Conservation (phyloP, 2,113 vertebrate genomes). For the Cephalopterus ornatus region DNA sequence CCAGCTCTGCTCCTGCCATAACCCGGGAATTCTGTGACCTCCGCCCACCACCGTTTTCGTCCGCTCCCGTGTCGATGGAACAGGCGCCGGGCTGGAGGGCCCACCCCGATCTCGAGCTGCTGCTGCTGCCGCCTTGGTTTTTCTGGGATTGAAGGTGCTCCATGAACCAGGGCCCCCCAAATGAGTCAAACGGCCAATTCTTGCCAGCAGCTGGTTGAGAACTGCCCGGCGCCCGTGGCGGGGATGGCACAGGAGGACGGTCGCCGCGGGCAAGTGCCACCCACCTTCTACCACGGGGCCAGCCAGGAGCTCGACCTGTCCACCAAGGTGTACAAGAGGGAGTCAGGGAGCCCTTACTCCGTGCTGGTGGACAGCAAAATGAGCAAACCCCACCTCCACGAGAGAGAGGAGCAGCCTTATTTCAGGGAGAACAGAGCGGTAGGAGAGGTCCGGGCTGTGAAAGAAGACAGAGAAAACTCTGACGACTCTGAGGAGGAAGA, state of each 20-base stretch:
- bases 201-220: conserved; percentile 86
- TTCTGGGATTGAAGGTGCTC: conserved; percentile 51
- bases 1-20: conserved; percentile 49
- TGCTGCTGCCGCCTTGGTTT: background rate
- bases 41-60: background rate
- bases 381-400: conserved; percentile 80
- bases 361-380: conserved; percentile 89
- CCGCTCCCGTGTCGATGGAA: conserved; percentile 54
- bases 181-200: conserved; percentile 84
- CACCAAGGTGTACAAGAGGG: conserved; percentile 89
- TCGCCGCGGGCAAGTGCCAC: conserved; percentile 78
- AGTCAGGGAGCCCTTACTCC: conserved; percentile 87
- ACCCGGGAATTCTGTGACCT: conserved; percentile 35
- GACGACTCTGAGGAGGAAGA: conserved; percentile 86
- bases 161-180: conserved; percentile 58
- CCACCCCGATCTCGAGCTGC: conserved; percentile 30
- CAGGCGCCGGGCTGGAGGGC: conserved; percentile 11
- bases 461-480: conserved; percentile 85
- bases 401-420: conserved; percentile 84
- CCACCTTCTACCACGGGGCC: conserved; percentile 83
- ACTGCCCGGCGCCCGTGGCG: conserved; percentile 76
- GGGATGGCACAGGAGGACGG: conserved; percentile 93
- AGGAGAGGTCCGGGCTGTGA: conserved; percentile 74
- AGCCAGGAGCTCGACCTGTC: conserved; percentile 87
- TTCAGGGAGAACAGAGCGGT: conserved; percentile 84